These are phyloP conservation scores for Rachycentron canadum DNA, from an alignment of 2,797 vertebrate genomes.

Conservation along the genomic window DNA sequence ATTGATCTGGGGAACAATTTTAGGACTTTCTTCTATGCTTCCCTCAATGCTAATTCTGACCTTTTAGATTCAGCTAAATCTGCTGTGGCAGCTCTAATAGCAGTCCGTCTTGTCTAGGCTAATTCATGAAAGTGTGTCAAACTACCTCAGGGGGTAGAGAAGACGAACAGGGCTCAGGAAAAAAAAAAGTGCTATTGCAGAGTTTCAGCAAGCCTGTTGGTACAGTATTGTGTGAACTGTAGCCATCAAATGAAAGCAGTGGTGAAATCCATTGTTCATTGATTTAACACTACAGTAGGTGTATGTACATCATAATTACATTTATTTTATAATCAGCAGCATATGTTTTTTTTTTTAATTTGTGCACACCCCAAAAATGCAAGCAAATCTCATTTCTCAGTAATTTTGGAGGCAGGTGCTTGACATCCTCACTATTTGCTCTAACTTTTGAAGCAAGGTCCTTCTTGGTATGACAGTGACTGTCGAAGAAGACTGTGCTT, in stretches of 20 bases:
- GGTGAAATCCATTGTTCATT: conserved; percentile 52
- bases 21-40: conserved; percentile 58
- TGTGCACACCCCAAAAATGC: background rate
- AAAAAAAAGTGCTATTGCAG: conserved; percentile 45
- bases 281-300: conserved; percentile 29
- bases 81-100: conserved; percentile 78
- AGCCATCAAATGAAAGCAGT: conserved; percentile 57
- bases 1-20: conserved; percentile 67
- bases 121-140: conserved; percentile 83
- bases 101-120: conserved; percentile 71
- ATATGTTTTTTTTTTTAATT: conserved; percentile 25
- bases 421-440: conserved; percentile 26
- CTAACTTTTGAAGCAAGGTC: conserved; percentile 40
- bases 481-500: conserved; percentile 13
- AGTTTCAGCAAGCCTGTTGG: conserved; percentile 58
- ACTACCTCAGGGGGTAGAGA: conserved; percentile 68
- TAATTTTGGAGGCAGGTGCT: conserved; percentile 25
- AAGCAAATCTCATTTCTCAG: conserved; percentile 7
- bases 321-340: conserved; percentile 37
- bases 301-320: conserved; percentile 31
- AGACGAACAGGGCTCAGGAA: conserved; percentile 43
- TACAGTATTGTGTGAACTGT: conserved; percentile 64
- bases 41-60: conserved; percentile 80
- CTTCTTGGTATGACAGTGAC: conserved; percentile 19
- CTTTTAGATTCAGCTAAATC: conserved; percentile 79